phyloP scores from a whole-genome alignment of 2,797 vertebrate species.

The Sebastes taczanowskii region DNA sequence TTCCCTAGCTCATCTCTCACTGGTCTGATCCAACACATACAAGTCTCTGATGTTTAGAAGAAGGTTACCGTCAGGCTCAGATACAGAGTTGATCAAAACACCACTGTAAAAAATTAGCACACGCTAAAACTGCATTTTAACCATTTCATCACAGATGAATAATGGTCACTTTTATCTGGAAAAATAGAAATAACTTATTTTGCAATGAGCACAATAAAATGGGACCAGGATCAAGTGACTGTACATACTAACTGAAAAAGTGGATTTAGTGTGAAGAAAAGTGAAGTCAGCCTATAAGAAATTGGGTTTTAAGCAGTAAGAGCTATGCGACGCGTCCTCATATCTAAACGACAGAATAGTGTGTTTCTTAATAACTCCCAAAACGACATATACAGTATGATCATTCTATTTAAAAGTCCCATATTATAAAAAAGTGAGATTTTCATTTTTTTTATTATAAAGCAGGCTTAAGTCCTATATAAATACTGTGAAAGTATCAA shows the following conservation, averaged over 20 bases:
- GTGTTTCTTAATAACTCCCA: no score
- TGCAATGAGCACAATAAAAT: neutral
- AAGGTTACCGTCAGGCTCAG: neutral
- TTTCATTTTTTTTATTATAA: no score
- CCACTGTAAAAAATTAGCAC: neutral
- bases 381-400: no score
- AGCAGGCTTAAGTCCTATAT: no score
- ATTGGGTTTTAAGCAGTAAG: no score
- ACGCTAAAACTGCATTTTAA: neutral
- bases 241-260: neutral
- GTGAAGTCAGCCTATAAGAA: no score
- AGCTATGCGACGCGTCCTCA: no score
- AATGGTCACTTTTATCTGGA: neutral
- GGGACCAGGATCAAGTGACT: neutral
- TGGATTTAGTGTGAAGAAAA: neutral
- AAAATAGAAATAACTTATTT: neutral
- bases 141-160: neutral
- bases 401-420: no score
- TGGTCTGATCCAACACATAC: neutral
- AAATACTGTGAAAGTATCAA: no score
- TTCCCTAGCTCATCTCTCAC: neutral
- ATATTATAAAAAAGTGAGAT: no score
- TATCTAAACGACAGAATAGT: no score
- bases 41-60: neutral
- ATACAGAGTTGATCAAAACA: neutral